Conservation (phyloP, 1,140 invertebrate genomes). For the Palaemon carinicauda region DNA sequence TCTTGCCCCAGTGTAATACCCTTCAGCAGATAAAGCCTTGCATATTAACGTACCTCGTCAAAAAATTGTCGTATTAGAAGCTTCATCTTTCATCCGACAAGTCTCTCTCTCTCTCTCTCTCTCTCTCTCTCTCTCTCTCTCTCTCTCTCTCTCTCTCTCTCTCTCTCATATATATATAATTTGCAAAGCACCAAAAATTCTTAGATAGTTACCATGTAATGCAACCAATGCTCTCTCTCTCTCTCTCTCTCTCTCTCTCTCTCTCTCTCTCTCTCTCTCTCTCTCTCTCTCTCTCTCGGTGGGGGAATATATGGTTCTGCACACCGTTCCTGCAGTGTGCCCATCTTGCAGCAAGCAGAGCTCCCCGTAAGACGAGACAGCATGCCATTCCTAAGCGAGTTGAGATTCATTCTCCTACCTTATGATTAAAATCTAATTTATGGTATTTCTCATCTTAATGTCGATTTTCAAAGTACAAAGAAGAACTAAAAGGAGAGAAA, state of each 20-base stretch:
- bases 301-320: too few relatives aligned
- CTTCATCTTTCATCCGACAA: too few relatives aligned
- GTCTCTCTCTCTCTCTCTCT: not conserved
- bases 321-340: not conserved
- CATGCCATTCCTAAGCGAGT: too few relatives aligned
- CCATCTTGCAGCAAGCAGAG: not conserved
- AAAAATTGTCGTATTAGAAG: not conserved
- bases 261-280: too few relatives aligned
- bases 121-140: not conserved
- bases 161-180: too few relatives aligned
- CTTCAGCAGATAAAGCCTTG: not conserved
- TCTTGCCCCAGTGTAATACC: not conserved
- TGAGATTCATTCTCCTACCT: not conserved
- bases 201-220: too few relatives aligned
- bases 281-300: too few relatives aligned
- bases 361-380: too few relatives aligned
- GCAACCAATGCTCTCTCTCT: too few relatives aligned
- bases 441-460: constrained; percentile 15
- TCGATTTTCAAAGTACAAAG: constrained; percentile 6
- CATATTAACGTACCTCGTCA: not conserved
- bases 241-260: too few relatives aligned
- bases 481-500: not conserved
- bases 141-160: not conserved
- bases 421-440: constrained; percentile 39
- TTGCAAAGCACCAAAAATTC: not conserved